These are phyloP conservation scores for Nycticebus coucang DNA, from an alignment of 2,113 vertebrate species.

Conservation along the genomic window DNA sequence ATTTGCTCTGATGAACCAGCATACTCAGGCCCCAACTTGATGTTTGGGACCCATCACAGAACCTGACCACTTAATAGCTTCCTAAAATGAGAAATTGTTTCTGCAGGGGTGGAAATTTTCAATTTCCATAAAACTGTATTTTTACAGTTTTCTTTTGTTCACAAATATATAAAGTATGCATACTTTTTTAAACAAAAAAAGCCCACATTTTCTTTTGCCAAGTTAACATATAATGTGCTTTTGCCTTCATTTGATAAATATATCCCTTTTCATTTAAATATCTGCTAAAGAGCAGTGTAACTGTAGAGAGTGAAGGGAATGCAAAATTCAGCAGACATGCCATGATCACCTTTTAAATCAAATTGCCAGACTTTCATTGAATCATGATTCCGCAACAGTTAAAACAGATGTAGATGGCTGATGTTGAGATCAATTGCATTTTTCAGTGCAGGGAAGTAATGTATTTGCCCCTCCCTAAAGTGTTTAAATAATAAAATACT, in stretches of 20 bases:
- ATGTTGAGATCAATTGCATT: not conserved
- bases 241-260: constrained; percentile 57
- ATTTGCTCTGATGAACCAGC: not conserved
- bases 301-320: not conserved
- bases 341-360: constrained; percentile 51
- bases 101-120: not conserved
- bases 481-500: constrained; percentile 49
- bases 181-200: constrained; percentile 24
- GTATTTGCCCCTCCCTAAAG: not conserved
- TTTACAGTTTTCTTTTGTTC: not conserved
- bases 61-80: not conserved
- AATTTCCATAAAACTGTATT: constrained; percentile 24
- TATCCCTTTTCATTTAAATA: constrained; percentile 54
- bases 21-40: not conserved
- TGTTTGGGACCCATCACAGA: not conserved
- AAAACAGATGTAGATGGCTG: constrained; percentile 23
- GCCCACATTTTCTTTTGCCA: constrained; percentile 34
- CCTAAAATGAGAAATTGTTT: constrained; percentile 13
- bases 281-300: constrained; percentile 13
- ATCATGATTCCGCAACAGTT: constrained; percentile 10
- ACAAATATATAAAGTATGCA: not conserved
- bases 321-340: constrained; percentile 16
- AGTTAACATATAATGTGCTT: constrained; percentile 38
- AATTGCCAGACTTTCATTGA: constrained; percentile 40
- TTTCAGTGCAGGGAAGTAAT: constrained; percentile 16